Base-by-base conservation (phyloP, 2,113 vertebrate genomes). In the Xyliphius kryptos region DNA sequence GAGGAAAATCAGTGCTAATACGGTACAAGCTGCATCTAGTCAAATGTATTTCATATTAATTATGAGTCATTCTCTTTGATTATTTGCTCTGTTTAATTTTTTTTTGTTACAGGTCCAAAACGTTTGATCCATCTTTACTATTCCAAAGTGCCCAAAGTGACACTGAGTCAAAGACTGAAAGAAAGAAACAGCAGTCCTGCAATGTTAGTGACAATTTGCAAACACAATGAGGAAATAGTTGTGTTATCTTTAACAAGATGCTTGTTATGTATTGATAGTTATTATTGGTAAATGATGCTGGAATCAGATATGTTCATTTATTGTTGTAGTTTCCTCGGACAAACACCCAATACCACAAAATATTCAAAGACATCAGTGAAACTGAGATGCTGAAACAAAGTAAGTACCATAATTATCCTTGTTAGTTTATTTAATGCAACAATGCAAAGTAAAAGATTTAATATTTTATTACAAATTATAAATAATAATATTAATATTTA, bases 281-380 rank as follows among this genome's bases (percentile, higher is more conserved):
- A 19, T 20, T 11, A 15, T 36, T 37, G 17, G 41, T 8, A 46
- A 3, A 3, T n/a, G 19, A n/a, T 6, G 19, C 7, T 51, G 13
- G 21, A 20, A 47, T 37, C 16, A 19, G 10, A 36, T 14, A 10
- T 52, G 71, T 72, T 41, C 76, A 75, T 74, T 32, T 61, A 78
- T 74, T 79, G 46, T 80, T 88, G 58, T 68, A 98, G 95, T 82
- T 90, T 69, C 87, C 83, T 9, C 97, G 97, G 78, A 86, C 90
- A 58, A 97, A 96, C 51, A 80, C 87, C 75, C 94, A 97, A 51
- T 98, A 91, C 78, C 95, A 98, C 84, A 98, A 98, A 86, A 73
- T 92, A 75, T 98, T 98, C 73, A 87, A 94, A 77, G 90, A 94
- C 68, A 89, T 97, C 82, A 86, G 91, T 52, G 87, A 82, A 47